Evolutionary conservation across 2,888 invertebrate genomes (phyloP).

Genomic region (Cheilosia scutellata): DNA sequence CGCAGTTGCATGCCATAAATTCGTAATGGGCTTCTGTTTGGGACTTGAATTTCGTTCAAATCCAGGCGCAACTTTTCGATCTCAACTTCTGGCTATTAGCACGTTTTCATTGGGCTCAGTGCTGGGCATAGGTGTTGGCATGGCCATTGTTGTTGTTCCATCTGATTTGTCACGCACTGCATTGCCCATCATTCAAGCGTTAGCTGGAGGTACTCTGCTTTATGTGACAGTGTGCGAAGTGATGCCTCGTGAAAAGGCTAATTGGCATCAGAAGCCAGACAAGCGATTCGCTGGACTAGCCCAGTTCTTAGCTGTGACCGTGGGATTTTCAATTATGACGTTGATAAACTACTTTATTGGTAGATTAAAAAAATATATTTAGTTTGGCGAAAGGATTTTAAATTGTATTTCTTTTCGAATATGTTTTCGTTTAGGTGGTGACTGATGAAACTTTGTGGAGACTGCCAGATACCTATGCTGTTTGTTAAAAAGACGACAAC

Average conservation of each 20-base stretch:
- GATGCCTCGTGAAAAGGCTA: slow-evolving; percentile 89
- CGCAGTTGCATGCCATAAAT: slow-evolving; percentile 92
- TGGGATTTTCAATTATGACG: slow-evolving; percentile 88
- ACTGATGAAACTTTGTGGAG: slow-evolving; percentile 1
- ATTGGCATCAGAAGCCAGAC: slow-evolving; percentile 87
- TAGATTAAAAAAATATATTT: slow-evolving; percentile 28
- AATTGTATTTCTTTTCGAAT: background rate
- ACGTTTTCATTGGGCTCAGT: slow-evolving; percentile 89
- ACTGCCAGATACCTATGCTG: background rate
- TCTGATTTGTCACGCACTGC: slow-evolving; percentile 82
- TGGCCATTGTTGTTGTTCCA: slow-evolving; percentile 86
- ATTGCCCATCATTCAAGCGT: slow-evolving; percentile 88
- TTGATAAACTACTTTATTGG: slow-evolving; percentile 87
- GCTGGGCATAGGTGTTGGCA: slow-evolving; percentile 88
- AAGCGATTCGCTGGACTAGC: slow-evolving; percentile 86
- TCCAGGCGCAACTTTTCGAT: slow-evolving; percentile 80
- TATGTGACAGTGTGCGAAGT: slow-evolving; percentile 92
- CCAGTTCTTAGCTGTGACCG: slow-evolving; percentile 86
- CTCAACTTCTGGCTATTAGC: slow-evolving; percentile 86
- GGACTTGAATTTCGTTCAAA: slow-evolving; percentile 89
- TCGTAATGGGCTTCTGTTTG: slow-evolving; percentile 92
- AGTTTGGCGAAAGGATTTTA: background rate
- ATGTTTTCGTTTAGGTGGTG: slow-evolving; percentile 21
- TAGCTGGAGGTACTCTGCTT: slow-evolving; percentile 91
- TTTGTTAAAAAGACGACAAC: slow-evolving; percentile 24